These are phyloP conservation scores for Zaprionus nigranus DNA, from an alignment of 1,140 invertebrate species.

Conservation along the genomic window DNA sequence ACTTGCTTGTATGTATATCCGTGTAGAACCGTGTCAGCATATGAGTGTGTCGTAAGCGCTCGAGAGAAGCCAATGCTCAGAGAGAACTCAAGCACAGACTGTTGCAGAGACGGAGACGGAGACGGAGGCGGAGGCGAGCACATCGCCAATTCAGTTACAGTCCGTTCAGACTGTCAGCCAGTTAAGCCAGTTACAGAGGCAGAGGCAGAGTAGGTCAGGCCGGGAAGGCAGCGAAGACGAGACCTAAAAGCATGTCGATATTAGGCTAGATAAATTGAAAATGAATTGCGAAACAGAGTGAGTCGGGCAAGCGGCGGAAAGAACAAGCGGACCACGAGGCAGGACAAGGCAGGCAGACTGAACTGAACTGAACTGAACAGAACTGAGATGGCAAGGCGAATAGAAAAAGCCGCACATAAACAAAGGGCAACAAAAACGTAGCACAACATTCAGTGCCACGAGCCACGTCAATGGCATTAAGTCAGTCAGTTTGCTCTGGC, in stretches of 20 bases:
- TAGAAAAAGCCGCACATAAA: conserved; percentile 55
- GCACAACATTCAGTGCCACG: conserved; percentile 52
- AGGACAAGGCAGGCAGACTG: not conserved
- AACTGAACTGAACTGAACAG: not conserved
- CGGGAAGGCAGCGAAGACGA: conserved; percentile 28
- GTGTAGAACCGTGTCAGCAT: not conserved
- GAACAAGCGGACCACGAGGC: not conserved
- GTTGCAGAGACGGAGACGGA: not conserved
- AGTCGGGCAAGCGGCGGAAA: not conserved
- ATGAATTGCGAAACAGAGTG: conserved; percentile 69
- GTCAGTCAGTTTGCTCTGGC: conserved; percentile 51
- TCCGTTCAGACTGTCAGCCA: conserved; percentile 49
- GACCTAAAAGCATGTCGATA: conserved; percentile 75
- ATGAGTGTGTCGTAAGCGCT: conserved; percentile 10
- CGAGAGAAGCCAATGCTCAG: not conserved
- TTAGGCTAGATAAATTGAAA: conserved; percentile 82
- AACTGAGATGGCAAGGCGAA: conserved; percentile 20
- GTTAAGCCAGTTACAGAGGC: conserved; percentile 47
- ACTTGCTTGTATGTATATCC: not conserved
- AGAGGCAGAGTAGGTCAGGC: conserved; percentile 23
- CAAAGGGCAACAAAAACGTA: conserved; percentile 26
- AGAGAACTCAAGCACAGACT: conserved; percentile 2
- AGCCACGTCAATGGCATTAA: conserved; percentile 70
- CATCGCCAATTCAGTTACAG: conserved; percentile 31
- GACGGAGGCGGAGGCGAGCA: not conserved